Evolutionary conservation across 2,888 invertebrate genomes (phyloP), one percentile per base, ranked within the genome.

Genomic region (Mythimna impura): DNA sequence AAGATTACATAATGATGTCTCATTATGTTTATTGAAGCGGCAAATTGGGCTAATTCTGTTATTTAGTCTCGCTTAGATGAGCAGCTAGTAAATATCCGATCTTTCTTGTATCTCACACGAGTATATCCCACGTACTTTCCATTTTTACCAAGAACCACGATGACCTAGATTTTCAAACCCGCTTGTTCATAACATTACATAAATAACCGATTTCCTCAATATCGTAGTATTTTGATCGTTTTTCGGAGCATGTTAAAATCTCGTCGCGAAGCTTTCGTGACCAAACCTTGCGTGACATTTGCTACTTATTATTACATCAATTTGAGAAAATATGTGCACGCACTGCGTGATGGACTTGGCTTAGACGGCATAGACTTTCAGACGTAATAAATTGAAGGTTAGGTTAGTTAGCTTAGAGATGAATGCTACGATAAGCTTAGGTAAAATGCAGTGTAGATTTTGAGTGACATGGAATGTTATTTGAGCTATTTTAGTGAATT

Each of bases 181-280:
- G 65, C 65, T 70, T 57, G 73, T 4, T 55, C 67, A 66, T 72
- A 73, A 85, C 78, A 69, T 76, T 76, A 80, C 73, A 75, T 74
- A 75, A 79, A 84, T 83, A 81, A 78, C 64, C 36, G 72, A 85
- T 83, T 84, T 85, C 81, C 83, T 76, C 78, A 74, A 76, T 76
- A 74, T 22, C 55, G 68, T 66, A 52, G 68, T 50, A 74, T 40
- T 85, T 77, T 73, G 72, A 76, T 85, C 66, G 75, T 30, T 77
- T 84, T 84, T 81, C 64, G 79, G 73, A 81, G 74, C 76, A 83
- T 81, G 65, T 75, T 73, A 80, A n/a, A n/a, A 62, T 60, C 65
- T 60, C 50, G 61, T 30, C 7, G 58, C 55, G 66, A 66, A 61
- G 71, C 61, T 75, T 68, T 76, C 85, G 85, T 85, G 85, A 84